Evolutionary conservation across 2,888 invertebrate species (phyloP).

Genomic region (Drosophila atroscutellata): DNA sequence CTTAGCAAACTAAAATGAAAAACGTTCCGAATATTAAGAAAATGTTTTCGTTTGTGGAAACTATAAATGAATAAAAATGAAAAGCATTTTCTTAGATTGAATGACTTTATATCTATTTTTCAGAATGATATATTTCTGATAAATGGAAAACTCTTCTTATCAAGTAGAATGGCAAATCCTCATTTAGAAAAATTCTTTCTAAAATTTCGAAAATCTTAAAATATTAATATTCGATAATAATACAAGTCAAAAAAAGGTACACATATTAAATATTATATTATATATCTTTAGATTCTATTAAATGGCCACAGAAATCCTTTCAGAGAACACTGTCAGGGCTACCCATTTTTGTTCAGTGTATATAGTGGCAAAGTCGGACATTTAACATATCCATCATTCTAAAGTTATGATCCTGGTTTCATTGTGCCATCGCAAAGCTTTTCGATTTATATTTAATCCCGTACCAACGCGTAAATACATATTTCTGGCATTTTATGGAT

Average conservation of each 20-base stretch:
- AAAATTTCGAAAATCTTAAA: not conserved
- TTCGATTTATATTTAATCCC: not conserved
- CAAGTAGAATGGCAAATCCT: not conserved
- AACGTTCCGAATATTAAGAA: not conserved
- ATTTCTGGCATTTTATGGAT: conserved; percentile 2
- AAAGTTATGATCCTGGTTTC: not conserved
- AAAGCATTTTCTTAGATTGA: not conserved
- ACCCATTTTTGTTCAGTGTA: not conserved
- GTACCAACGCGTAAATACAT: conserved; percentile 1
- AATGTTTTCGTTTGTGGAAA: not conserved
- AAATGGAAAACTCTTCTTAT: not conserved
- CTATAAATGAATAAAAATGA: not conserved
- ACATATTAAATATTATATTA: not conserved
- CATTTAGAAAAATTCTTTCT: not conserved
- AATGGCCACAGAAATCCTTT: not conserved
- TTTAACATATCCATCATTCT: conserved; percentile 16
- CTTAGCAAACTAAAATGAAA: not conserved
- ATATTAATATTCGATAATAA: not conserved
- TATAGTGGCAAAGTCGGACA: not conserved
- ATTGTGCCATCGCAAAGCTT: not conserved
- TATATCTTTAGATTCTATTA: not conserved
- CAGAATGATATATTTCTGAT: not conserved
- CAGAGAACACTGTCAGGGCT: not conserved
- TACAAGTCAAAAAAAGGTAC: not conserved
- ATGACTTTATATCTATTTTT: not conserved